Base-by-base conservation (phyloP, 1,140 invertebrate species). In the Eurosta solidaginis region DNA sequence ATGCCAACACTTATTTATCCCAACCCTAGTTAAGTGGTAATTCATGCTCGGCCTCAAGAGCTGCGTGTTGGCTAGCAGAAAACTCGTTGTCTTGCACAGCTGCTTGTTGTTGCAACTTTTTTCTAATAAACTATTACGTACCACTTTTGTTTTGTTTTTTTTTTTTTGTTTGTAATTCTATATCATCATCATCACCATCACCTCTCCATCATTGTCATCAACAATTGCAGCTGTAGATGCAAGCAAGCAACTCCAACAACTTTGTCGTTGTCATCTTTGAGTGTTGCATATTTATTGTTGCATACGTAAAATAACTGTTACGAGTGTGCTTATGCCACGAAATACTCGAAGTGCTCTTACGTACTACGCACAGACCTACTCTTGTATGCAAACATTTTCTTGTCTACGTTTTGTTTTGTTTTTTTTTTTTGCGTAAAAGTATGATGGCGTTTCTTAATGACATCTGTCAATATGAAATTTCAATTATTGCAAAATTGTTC, bases 1-100 rank as follows among this genome's bases (percentile, higher is more conserved):
- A 29, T 74, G 44, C 73, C 40, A 74, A 74, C 40, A 74, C 44
- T 59, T 59, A 59, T 33, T 68, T 68, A 68, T 68, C 59, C 12
- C 17, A 63, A 22, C 33, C 25, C 33, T 20, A 68, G 6, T 36
- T 20, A 68, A 40, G 17, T 68, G 59, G n/a, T 33, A 68, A 68
- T 14, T 68, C 59, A 40, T 33, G 59, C 59, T 68, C 12, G 17
- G 2, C n/a, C 12, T 20, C 49, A 6, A n/a, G 14, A 0, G 33
- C 2, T 40, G 33, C 59, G n/a, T 40, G 49, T 52, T 52, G 49
- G 49, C 59, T 40, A 40, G n/a, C 29, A 68, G 54, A 33, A 63
- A 68, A 33, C 40, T 20, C 25, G 17, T n/a, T n/a, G n/a, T n/a
- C n/a, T n/a, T n/a, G n/a, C n/a, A n/a, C 29, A 40, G 5, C 7